Percentiles rank a stretch among this genome's conserved stretches.
phyloP scores from a whole-genome alignment of 2,113 vertebrate genomes.

The Stictonetta naevosa region DNA sequence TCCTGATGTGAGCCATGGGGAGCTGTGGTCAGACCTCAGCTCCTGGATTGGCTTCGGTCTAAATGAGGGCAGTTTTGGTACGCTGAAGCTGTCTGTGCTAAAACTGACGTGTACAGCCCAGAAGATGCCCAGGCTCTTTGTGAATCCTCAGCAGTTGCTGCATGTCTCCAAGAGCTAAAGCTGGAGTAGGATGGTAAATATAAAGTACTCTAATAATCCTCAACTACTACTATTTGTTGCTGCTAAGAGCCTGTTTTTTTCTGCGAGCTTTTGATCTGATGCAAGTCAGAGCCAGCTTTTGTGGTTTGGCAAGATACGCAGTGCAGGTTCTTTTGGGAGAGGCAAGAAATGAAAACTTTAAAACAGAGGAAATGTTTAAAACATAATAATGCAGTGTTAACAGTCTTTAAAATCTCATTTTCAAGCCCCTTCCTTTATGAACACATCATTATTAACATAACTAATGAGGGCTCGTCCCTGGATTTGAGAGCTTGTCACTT shows the following conservation, averaged over 20 bases:
- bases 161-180: neutral
- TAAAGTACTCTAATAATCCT: neutral
- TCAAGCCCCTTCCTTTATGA: neutral
- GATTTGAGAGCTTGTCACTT: neutral
- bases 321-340: slow-evolving; percentile 52
- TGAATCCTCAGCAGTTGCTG: neutral
- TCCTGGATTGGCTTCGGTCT: neutral
- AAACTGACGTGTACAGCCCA: neutral
- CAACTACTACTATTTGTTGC: slow-evolving; percentile 41
- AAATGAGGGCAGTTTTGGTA: neutral
- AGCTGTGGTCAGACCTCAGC: neutral
- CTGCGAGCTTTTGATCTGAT: slow-evolving; percentile 37
- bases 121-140: neutral
- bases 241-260: slow-evolving; percentile 30
- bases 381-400: slow-evolving; percentile 26
- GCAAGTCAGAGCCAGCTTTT: slow-evolving; percentile 65
- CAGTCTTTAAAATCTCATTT: slow-evolving; percentile 42
- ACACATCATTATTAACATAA: neutral
- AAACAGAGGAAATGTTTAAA: slow-evolving; percentile 57
- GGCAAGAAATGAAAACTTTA: slow-evolving; percentile 52
- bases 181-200: neutral
- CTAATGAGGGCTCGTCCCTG: neutral
- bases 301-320: slow-evolving; percentile 56
- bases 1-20: neutral
- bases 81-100: neutral